Base-by-base conservation (phyloP, 2,113 vertebrate genomes). In the Alethe castanea region DNA sequence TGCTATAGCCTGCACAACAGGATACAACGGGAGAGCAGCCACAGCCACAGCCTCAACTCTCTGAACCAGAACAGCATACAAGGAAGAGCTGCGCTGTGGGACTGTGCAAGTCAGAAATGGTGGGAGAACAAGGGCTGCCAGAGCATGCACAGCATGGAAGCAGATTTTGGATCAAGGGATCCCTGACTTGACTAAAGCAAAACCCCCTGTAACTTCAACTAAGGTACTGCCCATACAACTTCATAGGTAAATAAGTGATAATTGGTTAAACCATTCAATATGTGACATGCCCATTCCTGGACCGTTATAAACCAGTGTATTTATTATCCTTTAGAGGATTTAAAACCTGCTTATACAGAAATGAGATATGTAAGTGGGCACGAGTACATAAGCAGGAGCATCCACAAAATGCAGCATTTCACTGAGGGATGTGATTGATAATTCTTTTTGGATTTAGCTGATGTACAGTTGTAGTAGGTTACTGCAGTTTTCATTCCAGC, bases 41-140 rank as follows among this genome's bases (percentile, higher is more conserved):
- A 9, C 4, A 38, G n/a, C 12, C 15, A 1, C 57, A 78, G 38
- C 13, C 52, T 56, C 19, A 47, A 26, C 57, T 73, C n/a, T 45
- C 36, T 77, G 45, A 65, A 56, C 28, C 26, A 42, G n/a, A 74
- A 35, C 0, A 0, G 70, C 6, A 40, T 72, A 15, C 15, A 25
- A 16, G 19, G 69, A 42, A 94, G 47, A 81, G n/a, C 12, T 71
- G 73, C 40, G 23, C 4, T 22, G 28, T 53, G 59, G 62, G 56
- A 48, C 5, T 20, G 14, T 16, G n/a, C 0, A 3, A 70, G 29
- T 26, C 31, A 76, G 50, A 88, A 91, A 80, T 0, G 0, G 22
- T 54, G 76, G 65, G n/a, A 78, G 40, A 77, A 40, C 11, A 54
- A 82, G 48, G 24, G 5, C 47, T 90, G 8, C 25, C 19, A 73